Conservation (phyloP, 2,797 vertebrate genomes). For the Mareca strepera region DNA sequence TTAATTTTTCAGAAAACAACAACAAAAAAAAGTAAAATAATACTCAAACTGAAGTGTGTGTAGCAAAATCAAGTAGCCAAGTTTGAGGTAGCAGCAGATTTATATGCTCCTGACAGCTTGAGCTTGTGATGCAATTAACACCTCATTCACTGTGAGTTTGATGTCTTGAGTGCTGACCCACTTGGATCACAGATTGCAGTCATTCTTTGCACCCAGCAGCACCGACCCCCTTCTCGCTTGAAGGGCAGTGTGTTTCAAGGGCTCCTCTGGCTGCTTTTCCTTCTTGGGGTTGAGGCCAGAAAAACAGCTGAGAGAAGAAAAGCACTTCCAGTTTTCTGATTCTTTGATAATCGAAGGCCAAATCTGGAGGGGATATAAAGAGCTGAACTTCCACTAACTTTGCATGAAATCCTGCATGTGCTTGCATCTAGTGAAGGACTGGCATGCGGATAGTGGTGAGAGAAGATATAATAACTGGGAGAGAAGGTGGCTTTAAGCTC, state of each 20-base stretch:
- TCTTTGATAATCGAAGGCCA: not conserved
- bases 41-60: not conserved
- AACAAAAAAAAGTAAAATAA: not conserved
- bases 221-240: not conserved
- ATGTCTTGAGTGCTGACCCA: not conserved
- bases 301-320: not conserved
- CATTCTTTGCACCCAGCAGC: not conserved
- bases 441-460: rapidly evolving
- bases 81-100: not conserved
- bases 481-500: not conserved
- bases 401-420: not conserved
- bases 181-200: not conserved
- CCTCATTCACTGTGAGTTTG: not conserved
- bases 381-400: not conserved
- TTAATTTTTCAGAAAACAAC: not conserved
- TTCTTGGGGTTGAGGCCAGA: not conserved
- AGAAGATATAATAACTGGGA: not conserved
- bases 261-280: not conserved
- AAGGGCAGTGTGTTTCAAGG: not conserved
- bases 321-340: not conserved
- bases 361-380: not conserved
- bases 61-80: not conserved
- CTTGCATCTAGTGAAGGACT: not conserved
- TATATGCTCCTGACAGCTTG: not conserved
- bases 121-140: not conserved